Percentiles rank a stretch among this genome's conserved stretches.
Evolutionary conservation across 1,140 invertebrate genomes (phyloP).

Genomic region (Ooceraea biroi): DNA sequence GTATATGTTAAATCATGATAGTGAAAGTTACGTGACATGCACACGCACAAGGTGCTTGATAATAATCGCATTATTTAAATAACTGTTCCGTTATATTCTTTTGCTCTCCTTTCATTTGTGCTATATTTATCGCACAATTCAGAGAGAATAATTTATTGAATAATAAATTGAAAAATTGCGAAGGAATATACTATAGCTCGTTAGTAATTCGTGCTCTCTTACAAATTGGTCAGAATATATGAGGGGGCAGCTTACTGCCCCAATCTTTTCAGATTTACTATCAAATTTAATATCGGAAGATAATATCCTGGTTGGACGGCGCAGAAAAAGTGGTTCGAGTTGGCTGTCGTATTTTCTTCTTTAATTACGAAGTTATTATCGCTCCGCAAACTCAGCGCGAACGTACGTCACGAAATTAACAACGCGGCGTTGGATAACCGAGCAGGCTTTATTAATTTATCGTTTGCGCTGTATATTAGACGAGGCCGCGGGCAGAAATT

Average conservation of each 20-base stretch:
- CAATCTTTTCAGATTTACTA: slow-evolving; percentile 10
- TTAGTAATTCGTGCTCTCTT: neutral
- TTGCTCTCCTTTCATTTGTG: neutral
- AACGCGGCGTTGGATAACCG: slow-evolving; percentile 65
- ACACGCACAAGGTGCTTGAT: neutral
- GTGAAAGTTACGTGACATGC: neutral
- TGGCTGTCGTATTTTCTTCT: slow-evolving; percentile 67
- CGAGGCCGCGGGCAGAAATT: slow-evolving; percentile 55
- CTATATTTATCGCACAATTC: neutral
- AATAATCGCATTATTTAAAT: neutral
- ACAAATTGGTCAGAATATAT: neutral
- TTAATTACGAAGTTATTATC: slow-evolving; percentile 81
- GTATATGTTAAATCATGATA: neutral
- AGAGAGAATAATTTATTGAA: neutral
- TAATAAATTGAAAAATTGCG: neutral
- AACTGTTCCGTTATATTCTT: neutral
- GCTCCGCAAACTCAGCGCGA: slow-evolving; percentile 52
- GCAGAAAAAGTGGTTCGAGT: slow-evolving; percentile 25
- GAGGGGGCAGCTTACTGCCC: neutral
- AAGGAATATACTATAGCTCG: neutral
- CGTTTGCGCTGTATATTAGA: slow-evolving; percentile 73
- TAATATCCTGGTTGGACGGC: slow-evolving; percentile 20
- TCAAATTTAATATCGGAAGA: slow-evolving; percentile 11
- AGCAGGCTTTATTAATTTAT: slow-evolving; percentile 83
- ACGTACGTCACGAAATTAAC: slow-evolving; percentile 64